Conservation (phyloP, 2,797 vertebrate species). For the Acanthurus leucopareius region DNA sequence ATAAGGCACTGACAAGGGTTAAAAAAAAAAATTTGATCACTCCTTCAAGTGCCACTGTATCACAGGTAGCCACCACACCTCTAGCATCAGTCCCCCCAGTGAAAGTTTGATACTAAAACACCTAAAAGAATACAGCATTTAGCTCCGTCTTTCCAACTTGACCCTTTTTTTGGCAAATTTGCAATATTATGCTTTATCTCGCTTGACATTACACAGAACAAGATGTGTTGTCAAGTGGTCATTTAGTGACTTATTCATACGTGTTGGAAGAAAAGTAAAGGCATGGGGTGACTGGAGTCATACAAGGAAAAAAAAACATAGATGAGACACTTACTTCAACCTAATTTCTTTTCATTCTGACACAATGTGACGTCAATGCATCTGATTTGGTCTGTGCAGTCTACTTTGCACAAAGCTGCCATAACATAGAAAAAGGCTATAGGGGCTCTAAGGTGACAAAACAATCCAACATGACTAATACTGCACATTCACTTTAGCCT, state of each 20-base stretch:
- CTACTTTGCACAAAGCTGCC: slow-evolving; percentile 79
- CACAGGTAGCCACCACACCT: slow-evolving; percentile 41
- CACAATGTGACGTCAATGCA: slow-evolving; percentile 53
- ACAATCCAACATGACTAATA: slow-evolving; percentile 69
- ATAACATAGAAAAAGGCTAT: slow-evolving; percentile 70
- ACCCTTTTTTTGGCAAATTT: slow-evolving; percentile 40
- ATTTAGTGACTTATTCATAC: slow-evolving; percentile 33
- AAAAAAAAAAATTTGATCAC: slow-evolving; percentile 65
- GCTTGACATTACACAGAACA: slow-evolving; percentile 21
- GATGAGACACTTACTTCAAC: slow-evolving; percentile 46
- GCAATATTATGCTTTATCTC: slow-evolving; percentile 22
- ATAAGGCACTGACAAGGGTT: slow-evolving; percentile 83
- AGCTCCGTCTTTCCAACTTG: slow-evolving; percentile 33
- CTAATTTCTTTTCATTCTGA: slow-evolving; percentile 35
- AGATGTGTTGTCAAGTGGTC: slow-evolving; percentile 27
- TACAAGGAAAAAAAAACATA: slow-evolving; percentile 20
- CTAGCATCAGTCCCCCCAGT: slow-evolving; percentile 24
- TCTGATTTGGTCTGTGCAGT: slow-evolving; percentile 74
- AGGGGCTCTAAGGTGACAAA: slow-evolving; percentile 68
- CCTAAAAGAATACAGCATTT: slow-evolving; percentile 51
- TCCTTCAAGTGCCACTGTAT: slow-evolving; percentile 64
- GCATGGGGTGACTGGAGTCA: slow-evolving; percentile 66
- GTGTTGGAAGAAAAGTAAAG: slow-evolving; percentile 70
- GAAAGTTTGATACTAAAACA: slow-evolving; percentile 26
- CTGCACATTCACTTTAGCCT: slow-evolving; percentile 61